phyloP scores from a whole-genome alignment of 1,140 invertebrate genomes.

The Spodoptera litura region DNA sequence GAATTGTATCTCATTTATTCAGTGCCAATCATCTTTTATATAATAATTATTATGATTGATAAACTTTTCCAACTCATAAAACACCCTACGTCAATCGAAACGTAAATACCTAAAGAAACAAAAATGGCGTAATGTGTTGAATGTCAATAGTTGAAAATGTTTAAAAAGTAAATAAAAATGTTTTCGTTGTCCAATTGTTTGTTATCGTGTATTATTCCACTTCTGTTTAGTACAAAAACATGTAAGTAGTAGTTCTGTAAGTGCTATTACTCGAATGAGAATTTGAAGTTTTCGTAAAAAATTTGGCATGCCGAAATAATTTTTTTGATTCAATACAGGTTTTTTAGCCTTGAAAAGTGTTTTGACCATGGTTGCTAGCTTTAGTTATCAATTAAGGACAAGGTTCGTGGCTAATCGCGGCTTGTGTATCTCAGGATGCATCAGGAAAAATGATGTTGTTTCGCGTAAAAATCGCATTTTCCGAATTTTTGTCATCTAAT shows the following conservation, averaged over 20 bases:
- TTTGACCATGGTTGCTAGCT: conserved; percentile 53
- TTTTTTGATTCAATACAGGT: conserved; percentile 31
- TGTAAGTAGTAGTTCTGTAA: conserved; percentile 65
- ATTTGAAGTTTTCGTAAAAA: conserved; percentile 1
- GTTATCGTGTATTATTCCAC: conserved; percentile 63
- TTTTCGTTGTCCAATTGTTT: conserved; percentile 65
- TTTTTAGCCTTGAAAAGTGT: conserved; percentile 60
- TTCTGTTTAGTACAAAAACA: conserved; percentile 63
- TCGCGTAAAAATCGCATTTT: background rate
- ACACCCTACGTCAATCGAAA: conserved; percentile 1
- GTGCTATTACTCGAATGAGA: background rate
- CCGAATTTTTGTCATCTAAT: conserved; percentile 7
- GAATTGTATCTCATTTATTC: background rate
- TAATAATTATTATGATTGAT: too few relatives aligned
- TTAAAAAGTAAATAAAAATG: conserved; percentile 81
- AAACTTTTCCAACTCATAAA: background rate
- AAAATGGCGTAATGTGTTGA: conserved; percentile 76
- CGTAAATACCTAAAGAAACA: conserved; percentile 58
- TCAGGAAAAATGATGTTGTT: conserved; percentile 7
- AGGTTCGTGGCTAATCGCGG: conserved; percentile 35
- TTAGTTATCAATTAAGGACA: conserved; percentile 50
- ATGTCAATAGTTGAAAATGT: conserved; percentile 72
- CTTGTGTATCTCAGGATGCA: conserved; percentile 32
- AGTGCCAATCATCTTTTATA: too few relatives aligned
- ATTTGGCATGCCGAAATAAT: conserved; percentile 28